Base-by-base conservation (phyloP, 2,113 vertebrate species). In the Pteruthius melanotis region DNA sequence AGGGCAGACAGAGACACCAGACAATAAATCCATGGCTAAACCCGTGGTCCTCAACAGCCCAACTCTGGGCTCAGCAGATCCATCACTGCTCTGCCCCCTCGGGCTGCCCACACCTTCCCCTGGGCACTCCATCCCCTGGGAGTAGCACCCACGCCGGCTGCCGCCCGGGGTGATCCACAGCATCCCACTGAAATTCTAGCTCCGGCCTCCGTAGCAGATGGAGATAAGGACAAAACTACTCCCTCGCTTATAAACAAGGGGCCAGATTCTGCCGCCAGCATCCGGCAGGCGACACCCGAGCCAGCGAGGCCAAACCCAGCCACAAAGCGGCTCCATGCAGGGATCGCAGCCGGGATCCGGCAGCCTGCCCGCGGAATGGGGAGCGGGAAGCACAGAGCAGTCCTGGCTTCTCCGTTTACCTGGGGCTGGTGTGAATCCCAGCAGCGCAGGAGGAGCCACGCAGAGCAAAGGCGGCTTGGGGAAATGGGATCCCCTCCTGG, bases 221-320 rank as follows among this genome's bases (percentile, higher is more conserved):
- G 93, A 96, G 83, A 84, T 94, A 94, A 96, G 79, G 87, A 87
- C 68, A 87, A 83, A 97, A 94, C 61, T 94, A 86, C 88, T 90
- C 65, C 54, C 70, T 69, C 3, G 52, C 39, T 57, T 63, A 96
- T 83, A 96, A 96, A 92, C 95, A 94, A 92, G 94, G 88, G 88
- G 95, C 68, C 93, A 90, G 92, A 94, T 95, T 90, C 86, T 89
- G 84, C 84, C 7, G 40, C 89, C 84, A 26, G 92, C 82, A 95
- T 86, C 89, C 63, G 31, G 83, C 74, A 30, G 93, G 74, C 17
- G 35, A 87, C 42, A 82, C 21, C 68, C 1, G 45, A 87, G 47
- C 54, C 35, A 0, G 72, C 0, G 16, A 89, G 75, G 86, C 93
- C 70, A 57, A 39, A 56, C 13, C 11, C 22, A 7, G 86, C 39